Evolutionary conservation across 2,113 vertebrate species (phyloP), one percentile per base, ranked within the genome.

Genomic region (Bubo blakistoni): DNA sequence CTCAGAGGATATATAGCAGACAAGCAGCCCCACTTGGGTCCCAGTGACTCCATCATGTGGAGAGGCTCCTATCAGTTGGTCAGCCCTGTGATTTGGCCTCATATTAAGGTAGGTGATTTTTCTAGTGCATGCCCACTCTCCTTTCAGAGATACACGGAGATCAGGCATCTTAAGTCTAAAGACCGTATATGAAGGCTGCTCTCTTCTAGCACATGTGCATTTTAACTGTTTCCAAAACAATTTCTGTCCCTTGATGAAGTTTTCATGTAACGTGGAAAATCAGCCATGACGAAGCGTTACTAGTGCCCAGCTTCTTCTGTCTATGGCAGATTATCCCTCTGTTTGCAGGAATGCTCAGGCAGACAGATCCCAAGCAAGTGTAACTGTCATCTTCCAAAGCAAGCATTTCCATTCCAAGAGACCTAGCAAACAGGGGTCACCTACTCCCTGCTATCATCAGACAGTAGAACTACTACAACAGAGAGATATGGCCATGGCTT

Each of bases 241-340:
- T 19, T 81, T 81, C 36, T 85, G 15, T 8, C 42, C 30, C 9
- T 18, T 9, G 13, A 55, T 25, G 11, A 77, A 46, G 29, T 12
- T 40, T 86, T 71, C 26, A 4, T 20, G 7, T 9, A 40, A 49
- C 0, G 0, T 40, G 18, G 34, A 62, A 93, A 76, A 40, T 8
- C 17, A 66, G 44, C 19, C 42, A 22, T 5, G 63, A n/a, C 19
- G n/a, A 67, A 73, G 27, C 8, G 11, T 34, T 74, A 49, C 18
- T 8, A 1, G 10, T 21, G 21, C 32, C n/a, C 44, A 69, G 30
- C 7, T 70, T 13, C 40, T 71, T 27, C 61, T 63, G 24, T 7
- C 34, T 36, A 9, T 16, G 19, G 38, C 0, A 0, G 40, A 20
- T 49, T 12, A 34, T 42, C 40, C 25, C 29, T 63, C 18, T 51